Evolutionary conservation across 2,113 vertebrate species (phyloP).

Genomic region (Oreotrochilus melanogaster): DNA sequence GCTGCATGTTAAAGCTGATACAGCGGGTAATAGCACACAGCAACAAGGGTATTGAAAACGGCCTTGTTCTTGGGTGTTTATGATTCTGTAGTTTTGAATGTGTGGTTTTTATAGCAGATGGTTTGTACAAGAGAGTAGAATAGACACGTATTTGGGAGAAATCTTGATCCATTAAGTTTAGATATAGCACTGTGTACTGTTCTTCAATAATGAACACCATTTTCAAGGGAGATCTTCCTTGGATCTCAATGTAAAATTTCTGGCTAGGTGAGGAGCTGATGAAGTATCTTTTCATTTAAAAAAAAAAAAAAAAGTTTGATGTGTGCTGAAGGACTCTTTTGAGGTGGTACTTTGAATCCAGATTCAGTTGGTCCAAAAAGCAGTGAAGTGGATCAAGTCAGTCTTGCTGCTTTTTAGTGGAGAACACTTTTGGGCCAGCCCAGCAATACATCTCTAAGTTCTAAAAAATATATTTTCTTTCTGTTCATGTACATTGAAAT

Average conservation of each 20-base stretch:
- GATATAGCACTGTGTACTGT: not conserved
- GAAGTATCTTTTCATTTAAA: not conserved
- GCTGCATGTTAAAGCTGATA: conserved; percentile 26
- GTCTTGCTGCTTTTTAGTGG: not conserved
- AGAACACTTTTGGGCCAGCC: conserved; percentile 37
- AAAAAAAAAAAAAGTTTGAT: not conserved
- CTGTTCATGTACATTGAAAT: conserved; percentile 63
- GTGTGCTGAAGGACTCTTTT: conserved; percentile 6
- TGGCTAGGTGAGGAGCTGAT: not conserved
- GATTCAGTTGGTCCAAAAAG: not conserved
- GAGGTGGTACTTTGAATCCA: not conserved
- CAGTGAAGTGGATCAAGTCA: not conserved
- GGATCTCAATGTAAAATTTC: not conserved
- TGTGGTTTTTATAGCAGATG: conserved; percentile 33
- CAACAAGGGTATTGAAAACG: conserved; percentile 1
- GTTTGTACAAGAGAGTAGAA: conserved; percentile 51
- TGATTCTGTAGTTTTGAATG: conserved; percentile 27
- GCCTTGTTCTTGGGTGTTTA: not conserved
- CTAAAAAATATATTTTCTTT: conserved; percentile 44
- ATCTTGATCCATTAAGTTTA: not conserved
- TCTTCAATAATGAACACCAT: not conserved
- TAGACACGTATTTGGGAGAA: conserved; percentile 29
- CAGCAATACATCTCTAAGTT: conserved; percentile 60
- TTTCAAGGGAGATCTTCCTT: not conserved
- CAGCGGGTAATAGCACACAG: conserved; percentile 4